Evolutionary conservation across 2,888 invertebrate species (phyloP).

Genomic region (Synergus umbraculus): DNA sequence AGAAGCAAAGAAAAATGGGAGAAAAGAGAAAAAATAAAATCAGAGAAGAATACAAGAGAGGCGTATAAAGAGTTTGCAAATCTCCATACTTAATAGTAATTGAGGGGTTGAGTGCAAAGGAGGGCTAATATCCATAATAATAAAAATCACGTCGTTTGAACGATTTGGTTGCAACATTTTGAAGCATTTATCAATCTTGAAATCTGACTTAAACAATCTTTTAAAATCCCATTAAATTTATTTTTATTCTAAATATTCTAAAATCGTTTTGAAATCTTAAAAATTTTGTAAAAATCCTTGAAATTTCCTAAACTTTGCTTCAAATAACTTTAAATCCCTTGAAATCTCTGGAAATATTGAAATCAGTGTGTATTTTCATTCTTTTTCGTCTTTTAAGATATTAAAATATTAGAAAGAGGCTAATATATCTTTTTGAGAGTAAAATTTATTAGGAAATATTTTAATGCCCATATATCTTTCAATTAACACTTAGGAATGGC

Average conservation of each 20-base stretch:
- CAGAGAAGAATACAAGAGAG: not conserved
- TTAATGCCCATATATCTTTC: not conserved
- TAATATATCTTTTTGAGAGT: not conserved
- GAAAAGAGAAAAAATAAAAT: not conserved
- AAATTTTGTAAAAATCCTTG: no score
- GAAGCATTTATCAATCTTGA: no score
- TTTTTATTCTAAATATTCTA: no score
- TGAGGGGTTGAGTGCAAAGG: not conserved
- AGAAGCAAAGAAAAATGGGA: not conserved
- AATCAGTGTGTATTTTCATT: not conserved
- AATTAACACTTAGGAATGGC: not conserved
- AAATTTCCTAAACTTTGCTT: no score
- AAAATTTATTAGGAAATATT: not conserved
- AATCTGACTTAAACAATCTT: no score
- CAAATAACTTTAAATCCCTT: no score
- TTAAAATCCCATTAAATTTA: no score
- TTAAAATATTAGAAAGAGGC: not conserved
- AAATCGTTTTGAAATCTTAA: no score
- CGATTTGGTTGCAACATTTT: not conserved
- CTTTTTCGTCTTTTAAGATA: not conserved
- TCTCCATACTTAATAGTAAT: slow-evolving; percentile 14
- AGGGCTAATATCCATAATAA: not conserved
- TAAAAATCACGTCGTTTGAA: not conserved
- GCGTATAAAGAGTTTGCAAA: not conserved
- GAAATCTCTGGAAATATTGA: no score